phyloP scores from a whole-genome alignment of 2,797 vertebrate genomes.

The Falco columbarius region DNA sequence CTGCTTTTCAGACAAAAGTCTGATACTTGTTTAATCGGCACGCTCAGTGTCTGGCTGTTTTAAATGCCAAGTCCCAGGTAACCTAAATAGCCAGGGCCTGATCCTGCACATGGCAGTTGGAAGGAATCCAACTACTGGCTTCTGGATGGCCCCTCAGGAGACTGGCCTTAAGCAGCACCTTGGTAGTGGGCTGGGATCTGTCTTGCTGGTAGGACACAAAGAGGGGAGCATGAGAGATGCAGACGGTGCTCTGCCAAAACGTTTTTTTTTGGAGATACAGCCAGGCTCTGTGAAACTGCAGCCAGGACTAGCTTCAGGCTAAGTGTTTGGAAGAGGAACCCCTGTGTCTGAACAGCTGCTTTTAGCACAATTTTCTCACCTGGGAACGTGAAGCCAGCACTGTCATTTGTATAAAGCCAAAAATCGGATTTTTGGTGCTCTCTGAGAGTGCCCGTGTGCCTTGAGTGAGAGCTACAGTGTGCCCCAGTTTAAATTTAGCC shows the following conservation, averaged over 20 bases:
- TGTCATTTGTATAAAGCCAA: neutral
- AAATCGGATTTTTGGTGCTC: neutral
- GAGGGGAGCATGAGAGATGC: neutral
- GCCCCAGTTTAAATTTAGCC: neutral
- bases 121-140: neutral
- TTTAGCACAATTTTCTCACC: neutral
- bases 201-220: neutral
- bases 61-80: neutral
- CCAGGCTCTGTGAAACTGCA: neutral
- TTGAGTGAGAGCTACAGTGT: neutral
- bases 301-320: neutral
- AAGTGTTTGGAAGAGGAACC: neutral
- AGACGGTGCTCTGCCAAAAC: neutral
- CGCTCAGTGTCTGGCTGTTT: neutral
- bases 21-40: neutral
- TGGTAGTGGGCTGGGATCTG: rapidly evolving
- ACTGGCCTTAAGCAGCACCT: neutral
- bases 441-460: neutral
- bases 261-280: neutral
- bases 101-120: rapidly evolving
- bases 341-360: neutral
- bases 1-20: neutral
- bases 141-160: neutral
- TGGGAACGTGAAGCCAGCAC: neutral
- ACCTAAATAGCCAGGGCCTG: neutral